Evolutionary conservation across 1,140 invertebrate species (phyloP).

Genomic region (Acromyrmex charruanus): DNA sequence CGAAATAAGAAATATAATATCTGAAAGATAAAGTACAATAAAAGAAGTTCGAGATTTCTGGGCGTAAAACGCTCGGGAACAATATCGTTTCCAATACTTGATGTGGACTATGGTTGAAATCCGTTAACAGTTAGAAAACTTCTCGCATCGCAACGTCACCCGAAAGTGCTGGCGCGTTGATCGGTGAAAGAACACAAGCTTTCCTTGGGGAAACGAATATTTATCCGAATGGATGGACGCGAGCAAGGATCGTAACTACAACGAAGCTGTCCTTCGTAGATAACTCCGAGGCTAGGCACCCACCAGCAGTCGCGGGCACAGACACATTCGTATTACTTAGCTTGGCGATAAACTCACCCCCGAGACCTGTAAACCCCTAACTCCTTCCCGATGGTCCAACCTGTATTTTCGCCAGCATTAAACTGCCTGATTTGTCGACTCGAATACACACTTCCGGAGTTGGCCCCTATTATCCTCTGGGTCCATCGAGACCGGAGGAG

Average conservation of each 20-base stretch:
- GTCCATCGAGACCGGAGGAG: constrained; percentile 57
- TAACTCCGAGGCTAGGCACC: constrained; percentile 77
- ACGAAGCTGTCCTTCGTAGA: constrained; percentile 79
- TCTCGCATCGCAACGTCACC: constrained; percentile 18
- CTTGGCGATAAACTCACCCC: constrained; percentile 82
- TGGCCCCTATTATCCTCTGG: constrained; percentile 68
- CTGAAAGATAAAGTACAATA: background rate
- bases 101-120: constrained; percentile 34
- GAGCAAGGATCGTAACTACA: constrained; percentile 74
- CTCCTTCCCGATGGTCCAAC: constrained; percentile 71
- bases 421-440: constrained; percentile 80
- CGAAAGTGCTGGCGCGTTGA: constrained; percentile 29
- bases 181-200: constrained; percentile 43
- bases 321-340: constrained; percentile 85
- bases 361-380: constrained; percentile 80
- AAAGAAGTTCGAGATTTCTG: constrained; percentile 14
- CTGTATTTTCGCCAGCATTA: constrained; percentile 78
- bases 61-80: constrained; percentile 20
- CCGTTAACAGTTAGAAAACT: constrained; percentile 59
- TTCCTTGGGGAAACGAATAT: constrained; percentile 75
- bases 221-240: constrained; percentile 78
- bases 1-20: constrained; percentile 32
- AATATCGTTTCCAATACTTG: constrained; percentile 46
- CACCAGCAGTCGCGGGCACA: constrained; percentile 75
- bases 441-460: constrained; percentile 70